Conservation (phyloP, 2,888 invertebrate species). For the Autographa pulchrina region DNA sequence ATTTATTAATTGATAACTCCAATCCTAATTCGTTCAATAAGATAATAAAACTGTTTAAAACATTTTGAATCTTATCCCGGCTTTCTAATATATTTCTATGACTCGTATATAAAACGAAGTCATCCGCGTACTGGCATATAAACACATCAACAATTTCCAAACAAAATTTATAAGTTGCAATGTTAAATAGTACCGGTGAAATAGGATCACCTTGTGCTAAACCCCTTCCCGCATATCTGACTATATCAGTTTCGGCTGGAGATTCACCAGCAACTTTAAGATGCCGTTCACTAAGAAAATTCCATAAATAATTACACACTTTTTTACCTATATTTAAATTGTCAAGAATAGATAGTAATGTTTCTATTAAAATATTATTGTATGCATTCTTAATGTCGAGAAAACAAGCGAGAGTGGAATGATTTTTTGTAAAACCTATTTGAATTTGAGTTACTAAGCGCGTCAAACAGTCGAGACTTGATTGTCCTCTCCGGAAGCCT, state of each 20-base stretch:
- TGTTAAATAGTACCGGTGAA: neutral
- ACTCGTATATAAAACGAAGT: neutral
- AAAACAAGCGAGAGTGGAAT: conserved; percentile 9
- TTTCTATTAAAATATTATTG: conserved; percentile 9
- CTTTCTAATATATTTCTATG: neutral
- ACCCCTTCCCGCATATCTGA: neutral
- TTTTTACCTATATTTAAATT: neutral
- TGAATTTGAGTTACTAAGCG: conserved; percentile 1
- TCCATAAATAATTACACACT: neutral
- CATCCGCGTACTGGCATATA: neutral
- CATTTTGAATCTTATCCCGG: neutral
- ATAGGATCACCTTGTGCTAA: neutral
- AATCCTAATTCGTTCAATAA: neutral
- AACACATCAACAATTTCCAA: neutral
- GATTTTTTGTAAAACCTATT: conserved; percentile 6
- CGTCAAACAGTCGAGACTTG: neutral
- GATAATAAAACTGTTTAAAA: neutral
- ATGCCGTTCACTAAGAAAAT: neutral
- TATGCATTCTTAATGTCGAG: too few species aligned
- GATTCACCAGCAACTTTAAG: neutral
- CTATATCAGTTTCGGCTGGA: neutral
- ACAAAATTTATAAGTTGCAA: neutral
- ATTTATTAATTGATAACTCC: neutral
- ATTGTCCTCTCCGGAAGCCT: conserved; percentile 7
- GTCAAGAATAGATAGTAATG: neutral